A percentile compares a stretch with the other conserved stretches of the same genome.
Evolutionary conservation across 2,888 invertebrate genomes (phyloP).

Genomic region (Digitonthophagus gazella): DNA sequence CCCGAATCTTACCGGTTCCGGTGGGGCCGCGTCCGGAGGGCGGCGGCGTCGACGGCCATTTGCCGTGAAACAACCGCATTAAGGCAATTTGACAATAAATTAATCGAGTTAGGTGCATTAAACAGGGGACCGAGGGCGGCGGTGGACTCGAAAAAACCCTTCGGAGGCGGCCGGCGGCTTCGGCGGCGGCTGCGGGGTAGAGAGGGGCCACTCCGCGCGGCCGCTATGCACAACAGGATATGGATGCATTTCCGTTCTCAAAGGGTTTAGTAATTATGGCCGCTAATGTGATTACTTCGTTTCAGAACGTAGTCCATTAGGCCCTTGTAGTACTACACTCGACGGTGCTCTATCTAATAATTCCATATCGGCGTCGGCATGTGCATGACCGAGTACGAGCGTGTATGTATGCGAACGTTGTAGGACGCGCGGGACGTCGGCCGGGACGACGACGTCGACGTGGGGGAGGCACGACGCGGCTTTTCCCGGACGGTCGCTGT

Average conservation of each 20-base stretch:
- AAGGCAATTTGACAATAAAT: constrained; percentile 53
- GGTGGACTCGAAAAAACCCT: constrained; percentile 3
- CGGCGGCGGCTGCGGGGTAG: constrained; percentile 37
- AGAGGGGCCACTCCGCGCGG: constrained; percentile 36
- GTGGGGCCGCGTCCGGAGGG: neutral
- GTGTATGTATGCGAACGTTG: constrained; percentile 13
- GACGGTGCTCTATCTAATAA: constrained; percentile 42
- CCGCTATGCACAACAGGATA: constrained; percentile 59
- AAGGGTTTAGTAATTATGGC: constrained; percentile 64
- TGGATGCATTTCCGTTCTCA: constrained; percentile 69
- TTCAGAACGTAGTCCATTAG: constrained; percentile 54
- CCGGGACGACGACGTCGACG: too few species aligned
- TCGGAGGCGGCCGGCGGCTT: constrained; percentile 1
- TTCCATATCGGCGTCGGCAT: constrained; percentile 43
- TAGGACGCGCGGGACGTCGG: neutral
- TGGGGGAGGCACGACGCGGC: neutral
- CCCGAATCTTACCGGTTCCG: constrained; percentile 25
- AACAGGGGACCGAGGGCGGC: constrained; percentile 42
- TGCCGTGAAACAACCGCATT: constrained; percentile 49
- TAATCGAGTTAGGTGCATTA: constrained; percentile 53
- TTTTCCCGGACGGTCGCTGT: neutral
- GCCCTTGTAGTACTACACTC: constrained; percentile 42
- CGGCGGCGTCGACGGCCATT: constrained; percentile 22
- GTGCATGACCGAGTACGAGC: constrained; percentile 1
- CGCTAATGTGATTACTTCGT: constrained; percentile 64